Evolutionary conservation across 2,888 invertebrate species (phyloP).

Genomic region (Caenorhabditis sp.): DNA sequence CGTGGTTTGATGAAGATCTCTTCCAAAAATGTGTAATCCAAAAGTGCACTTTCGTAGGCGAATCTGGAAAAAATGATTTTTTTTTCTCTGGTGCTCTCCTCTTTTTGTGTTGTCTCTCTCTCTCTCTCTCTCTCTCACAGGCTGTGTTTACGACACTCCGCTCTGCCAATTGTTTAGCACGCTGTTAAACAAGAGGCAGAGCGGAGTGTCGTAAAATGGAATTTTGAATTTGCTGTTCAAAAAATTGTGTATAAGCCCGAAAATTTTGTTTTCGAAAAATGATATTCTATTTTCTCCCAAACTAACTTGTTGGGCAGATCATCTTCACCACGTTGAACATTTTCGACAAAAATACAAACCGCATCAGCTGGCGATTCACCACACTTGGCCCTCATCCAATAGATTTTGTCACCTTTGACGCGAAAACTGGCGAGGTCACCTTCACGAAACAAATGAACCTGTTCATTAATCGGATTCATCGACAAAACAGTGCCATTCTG

Average conservation of each 20-base stretch:
- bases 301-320: slow-evolving; percentile 34
- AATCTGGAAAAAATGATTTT: slow-evolving; percentile 38
- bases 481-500: slow-evolving; percentile 53
- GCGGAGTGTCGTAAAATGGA: not conserved
- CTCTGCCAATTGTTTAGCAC: no score
- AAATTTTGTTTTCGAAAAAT: not conserved
- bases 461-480: slow-evolving; percentile 30
- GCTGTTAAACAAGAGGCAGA: no score
- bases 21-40: slow-evolving; percentile 47
- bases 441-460: slow-evolving; percentile 30
- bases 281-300: no score
- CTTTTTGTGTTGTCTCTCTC: no score
- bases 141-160: no score
- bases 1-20: slow-evolving; percentile 45
- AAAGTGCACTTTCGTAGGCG: slow-evolving; percentile 33
- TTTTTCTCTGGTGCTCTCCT: no score
- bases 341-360: slow-evolving; percentile 52
- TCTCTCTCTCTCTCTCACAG: no score
- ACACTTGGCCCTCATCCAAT: slow-evolving; percentile 46
- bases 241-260: no score
- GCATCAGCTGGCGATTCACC: slow-evolving; percentile 43
- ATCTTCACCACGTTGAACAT: slow-evolving; percentile 38
- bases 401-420: slow-evolving; percentile 31
- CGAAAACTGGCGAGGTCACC: slow-evolving; percentile 26
- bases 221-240: not conserved